Percentiles rank a stretch among this genome's conserved stretches.
phyloP scores from a whole-genome alignment of 2,797 vertebrate genomes.

The Pipistrellus nathusii region DNA sequence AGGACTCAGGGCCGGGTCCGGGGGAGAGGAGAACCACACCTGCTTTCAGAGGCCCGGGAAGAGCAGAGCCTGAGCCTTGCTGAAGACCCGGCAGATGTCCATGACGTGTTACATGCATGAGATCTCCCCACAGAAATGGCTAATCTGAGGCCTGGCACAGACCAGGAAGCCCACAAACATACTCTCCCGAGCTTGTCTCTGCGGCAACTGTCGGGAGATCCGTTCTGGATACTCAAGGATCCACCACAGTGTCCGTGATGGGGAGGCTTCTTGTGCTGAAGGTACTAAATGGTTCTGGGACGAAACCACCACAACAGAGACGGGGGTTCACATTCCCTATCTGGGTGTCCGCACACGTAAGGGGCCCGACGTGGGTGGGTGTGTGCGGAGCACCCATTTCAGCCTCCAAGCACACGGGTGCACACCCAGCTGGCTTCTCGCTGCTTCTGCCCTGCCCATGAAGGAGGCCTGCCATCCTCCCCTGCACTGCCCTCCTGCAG shows the following conservation, averaged over 20 bases:
- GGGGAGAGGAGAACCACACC: not conserved
- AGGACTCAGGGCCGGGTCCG: too few relatives aligned
- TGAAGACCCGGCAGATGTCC: too few relatives aligned
- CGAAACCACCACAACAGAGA: rapidly evolving
- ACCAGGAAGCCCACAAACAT: too few relatives aligned
- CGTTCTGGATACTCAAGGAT: not conserved
- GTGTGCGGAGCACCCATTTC: too few relatives aligned
- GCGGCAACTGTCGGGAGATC: rapidly evolving
- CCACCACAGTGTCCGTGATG: rapidly evolving
- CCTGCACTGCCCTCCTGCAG: rapidly evolving
- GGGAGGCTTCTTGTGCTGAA: not conserved
- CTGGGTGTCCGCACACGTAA: not conserved
- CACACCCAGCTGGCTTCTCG: rapidly evolving
- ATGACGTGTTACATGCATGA: too few relatives aligned
- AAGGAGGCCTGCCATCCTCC: not conserved
- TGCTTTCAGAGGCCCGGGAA: too few relatives aligned
- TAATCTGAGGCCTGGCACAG: too few relatives aligned
- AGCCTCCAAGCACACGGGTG: rapidly evolving
- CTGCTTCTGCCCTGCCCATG: rapidly evolving
- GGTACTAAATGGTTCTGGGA: not conserved
- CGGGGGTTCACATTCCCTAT: rapidly evolving
- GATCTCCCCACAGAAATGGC: too few relatives aligned
- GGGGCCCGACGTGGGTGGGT: not conserved
- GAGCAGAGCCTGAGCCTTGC: too few relatives aligned
- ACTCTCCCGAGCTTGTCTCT: too few relatives aligned